Conservation (phyloP, 1,140 invertebrate species). For the Scaptomyza pallida region DNA sequence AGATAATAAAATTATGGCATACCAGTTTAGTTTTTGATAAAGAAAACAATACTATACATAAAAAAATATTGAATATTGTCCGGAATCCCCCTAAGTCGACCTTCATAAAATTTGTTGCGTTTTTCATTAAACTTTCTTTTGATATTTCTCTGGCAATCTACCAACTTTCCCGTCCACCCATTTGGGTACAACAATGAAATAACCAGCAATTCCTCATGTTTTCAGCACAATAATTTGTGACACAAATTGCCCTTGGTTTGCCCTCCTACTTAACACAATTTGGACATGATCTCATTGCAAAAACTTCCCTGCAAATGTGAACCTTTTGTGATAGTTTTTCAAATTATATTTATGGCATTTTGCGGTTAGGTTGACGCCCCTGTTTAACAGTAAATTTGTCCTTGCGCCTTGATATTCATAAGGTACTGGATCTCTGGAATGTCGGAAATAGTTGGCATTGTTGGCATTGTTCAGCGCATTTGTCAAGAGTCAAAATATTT, state of each 20-base stretch:
- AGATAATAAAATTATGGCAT: background rate
- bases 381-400: slow-evolving; percentile 22
- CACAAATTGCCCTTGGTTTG: slow-evolving; percentile 52
- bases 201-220: slow-evolving; percentile 37
- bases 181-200: background rate
- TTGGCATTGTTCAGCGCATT: slow-evolving; percentile 60
- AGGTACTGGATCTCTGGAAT: slow-evolving; percentile 2
- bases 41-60: too few species aligned
- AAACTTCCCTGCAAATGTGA: slow-evolving; percentile 31
- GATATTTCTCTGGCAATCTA: background rate
- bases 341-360: slow-evolving; percentile 39
- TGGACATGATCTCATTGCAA: slow-evolving; percentile 18
- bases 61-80: too few species aligned
- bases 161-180: slow-evolving; percentile 1
- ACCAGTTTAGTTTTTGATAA: background rate
- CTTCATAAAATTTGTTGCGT: background rate
- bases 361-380: slow-evolving; percentile 36
- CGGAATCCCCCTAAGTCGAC: background rate
- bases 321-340: slow-evolving; percentile 51
- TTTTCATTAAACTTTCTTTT: background rate
- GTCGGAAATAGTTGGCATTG: slow-evolving; percentile 28
- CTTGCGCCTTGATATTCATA: slow-evolving; percentile 12
- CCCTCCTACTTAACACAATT: slow-evolving; percentile 41
- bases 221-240: slow-evolving; percentile 50
- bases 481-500: slow-evolving; percentile 82